Conservation (phyloP, 1,140 invertebrate species). For the Drosophila sproati region DNA sequence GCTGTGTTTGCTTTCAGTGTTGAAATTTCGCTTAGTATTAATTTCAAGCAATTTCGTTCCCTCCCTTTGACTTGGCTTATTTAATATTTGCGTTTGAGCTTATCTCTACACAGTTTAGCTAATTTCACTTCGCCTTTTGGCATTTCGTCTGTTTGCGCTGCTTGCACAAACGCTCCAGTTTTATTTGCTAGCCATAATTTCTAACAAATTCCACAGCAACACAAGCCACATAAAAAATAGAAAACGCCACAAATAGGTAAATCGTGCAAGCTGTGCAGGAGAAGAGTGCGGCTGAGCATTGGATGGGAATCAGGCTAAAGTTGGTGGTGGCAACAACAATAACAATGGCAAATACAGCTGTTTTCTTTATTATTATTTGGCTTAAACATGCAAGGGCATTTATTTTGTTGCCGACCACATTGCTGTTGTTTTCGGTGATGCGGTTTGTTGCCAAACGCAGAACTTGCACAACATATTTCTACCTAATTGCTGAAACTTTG, state of each 20-base stretch:
- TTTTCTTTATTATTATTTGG: slow-evolving; percentile 75
- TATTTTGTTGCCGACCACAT: slow-evolving; percentile 58
- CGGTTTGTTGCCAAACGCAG: slow-evolving; percentile 36
- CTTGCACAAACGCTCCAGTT: slow-evolving; percentile 7
- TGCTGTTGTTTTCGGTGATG: slow-evolving; percentile 29
- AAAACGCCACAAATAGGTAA: slow-evolving; percentile 26
- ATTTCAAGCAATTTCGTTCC: not conserved
- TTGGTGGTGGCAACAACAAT: slow-evolving; percentile 29
- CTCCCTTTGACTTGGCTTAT: not conserved
- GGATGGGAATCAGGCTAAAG: slow-evolving; percentile 11
- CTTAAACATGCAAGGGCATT: slow-evolving; percentile 76
- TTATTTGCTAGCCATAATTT: slow-evolving; percentile 36
- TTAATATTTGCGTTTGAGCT: slow-evolving; percentile 2
- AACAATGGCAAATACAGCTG: slow-evolving; percentile 42
- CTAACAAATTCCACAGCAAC: slow-evolving; percentile 35
- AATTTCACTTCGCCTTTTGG: slow-evolving; percentile 24
- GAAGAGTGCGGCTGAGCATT: not conserved
- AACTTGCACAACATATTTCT: slow-evolving; percentile 74
- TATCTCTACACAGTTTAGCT: slow-evolving; percentile 26
- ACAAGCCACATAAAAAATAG: not conserved
- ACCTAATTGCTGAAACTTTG: slow-evolving; percentile 76
- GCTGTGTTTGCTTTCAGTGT: not conserved
- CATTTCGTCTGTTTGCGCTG: slow-evolving; percentile 11
- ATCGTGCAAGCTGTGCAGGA: not conserved
- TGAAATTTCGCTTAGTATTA: not conserved